phyloP scores from a whole-genome alignment of 23 tunicate genomes.

The Diplosoma virens region DNA sequence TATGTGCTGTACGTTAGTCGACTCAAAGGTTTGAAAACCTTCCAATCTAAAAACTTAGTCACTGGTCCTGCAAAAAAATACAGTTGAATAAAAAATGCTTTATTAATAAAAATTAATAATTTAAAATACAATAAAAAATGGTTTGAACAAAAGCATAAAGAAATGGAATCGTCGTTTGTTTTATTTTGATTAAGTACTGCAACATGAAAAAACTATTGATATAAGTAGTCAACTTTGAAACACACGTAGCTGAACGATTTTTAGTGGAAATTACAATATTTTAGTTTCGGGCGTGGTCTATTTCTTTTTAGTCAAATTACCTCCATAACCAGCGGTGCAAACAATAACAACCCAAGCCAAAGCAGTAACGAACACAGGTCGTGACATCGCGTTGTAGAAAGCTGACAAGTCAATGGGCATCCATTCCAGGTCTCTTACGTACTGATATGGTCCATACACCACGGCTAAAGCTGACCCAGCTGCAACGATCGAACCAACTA shows the following conservation, averaged over 20 bases:
- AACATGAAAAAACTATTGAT: no score
- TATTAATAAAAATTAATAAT: no score
- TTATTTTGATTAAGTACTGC: no score
- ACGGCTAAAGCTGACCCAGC: slow-evolving; percentile 31
- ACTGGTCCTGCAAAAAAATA: slow-evolving; percentile 28
- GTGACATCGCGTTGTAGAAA: slow-evolving; percentile 48
- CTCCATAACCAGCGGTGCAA: slow-evolving; percentile 83
- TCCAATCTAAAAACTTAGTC: slow-evolving; percentile 40
- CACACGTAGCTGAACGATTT: no score
- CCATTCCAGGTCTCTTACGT: background rate
- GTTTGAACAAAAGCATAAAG: no score
- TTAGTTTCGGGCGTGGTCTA: no score
- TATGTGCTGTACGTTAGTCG: slow-evolving; percentile 46
- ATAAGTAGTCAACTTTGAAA: no score
- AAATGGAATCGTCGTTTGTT: no score
- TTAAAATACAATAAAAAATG: no score
- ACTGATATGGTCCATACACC: slow-evolving; percentile 40
- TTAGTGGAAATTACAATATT: no score
- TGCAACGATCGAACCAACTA: slow-evolving; percentile 45
- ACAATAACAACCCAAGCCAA: slow-evolving; percentile 79
- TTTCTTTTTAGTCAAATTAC: no score
- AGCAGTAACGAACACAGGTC: slow-evolving; percentile 70
- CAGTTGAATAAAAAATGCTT: no score
- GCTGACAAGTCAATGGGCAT: slow-evolving; percentile 35
- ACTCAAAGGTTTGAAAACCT: slow-evolving; percentile 43